Evolutionary conservation across 2,888 invertebrate species (phyloP).

Genomic region (Acanthoscelides obtectus): DNA sequence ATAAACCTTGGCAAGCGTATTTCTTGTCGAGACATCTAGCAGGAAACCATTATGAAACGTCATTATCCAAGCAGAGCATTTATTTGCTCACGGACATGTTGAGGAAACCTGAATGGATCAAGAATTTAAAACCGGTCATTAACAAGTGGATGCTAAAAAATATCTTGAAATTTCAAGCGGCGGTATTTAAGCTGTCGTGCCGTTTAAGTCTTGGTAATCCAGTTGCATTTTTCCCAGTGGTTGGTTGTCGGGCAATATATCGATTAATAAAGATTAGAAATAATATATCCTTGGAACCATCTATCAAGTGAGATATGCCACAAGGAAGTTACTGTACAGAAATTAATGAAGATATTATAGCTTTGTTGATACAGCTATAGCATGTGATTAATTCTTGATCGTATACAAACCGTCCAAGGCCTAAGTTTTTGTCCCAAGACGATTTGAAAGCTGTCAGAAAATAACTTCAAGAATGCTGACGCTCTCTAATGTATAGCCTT

Average conservation of each 20-base stretch:
- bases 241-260: not conserved
- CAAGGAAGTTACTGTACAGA: not conserved
- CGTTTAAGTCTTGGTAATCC: not conserved
- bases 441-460: no score
- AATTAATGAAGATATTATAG: not conserved
- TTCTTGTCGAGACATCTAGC: not conserved
- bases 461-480: no score
- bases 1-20: not conserved
- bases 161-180: not conserved
- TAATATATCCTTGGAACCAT: not conserved
- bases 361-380: no score
- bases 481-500: no score
- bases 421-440: no score
- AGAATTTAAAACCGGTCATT: not conserved
- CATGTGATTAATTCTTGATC: no score
- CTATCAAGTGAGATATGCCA: not conserved
- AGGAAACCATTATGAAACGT: conserved; percentile 1
- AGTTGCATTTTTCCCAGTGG: not conserved
- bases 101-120: not conserved
- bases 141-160: not conserved
- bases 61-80: not conserved
- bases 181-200: not conserved
- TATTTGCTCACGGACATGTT: not conserved
- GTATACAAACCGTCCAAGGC: no score
- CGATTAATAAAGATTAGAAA: not conserved